These are phyloP conservation scores for Paelopatides confundens DNA, from an alignment of 53 echinoderm and acorn worm species.

Conservation along the genomic window DNA sequence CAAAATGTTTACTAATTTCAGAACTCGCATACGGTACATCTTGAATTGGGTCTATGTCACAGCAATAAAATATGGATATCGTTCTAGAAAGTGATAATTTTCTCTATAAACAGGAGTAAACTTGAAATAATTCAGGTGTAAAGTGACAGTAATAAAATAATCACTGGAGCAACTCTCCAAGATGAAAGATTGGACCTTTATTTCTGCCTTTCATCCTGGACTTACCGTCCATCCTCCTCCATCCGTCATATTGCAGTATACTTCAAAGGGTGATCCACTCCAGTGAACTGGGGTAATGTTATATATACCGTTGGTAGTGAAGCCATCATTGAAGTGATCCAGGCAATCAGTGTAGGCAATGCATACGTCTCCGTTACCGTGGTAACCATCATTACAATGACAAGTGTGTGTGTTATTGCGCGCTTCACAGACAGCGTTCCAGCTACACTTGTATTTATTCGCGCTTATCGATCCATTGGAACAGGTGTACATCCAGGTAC, in stretches of 20 bases:
- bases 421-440: neutral
- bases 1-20: too few relatives aligned
- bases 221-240: constrained; percentile 22
- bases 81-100: too few relatives aligned
- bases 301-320: neutral
- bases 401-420: neutral
- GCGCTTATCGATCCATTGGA: neutral
- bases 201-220: too few relatives aligned
- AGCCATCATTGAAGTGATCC: neutral
- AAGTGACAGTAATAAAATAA: too few relatives aligned
- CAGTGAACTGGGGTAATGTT: neutral
- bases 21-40: too few relatives aligned
- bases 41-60: too few relatives aligned
- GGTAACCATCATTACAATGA: neutral
- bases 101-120: too few relatives aligned
- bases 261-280: neutral
- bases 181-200: too few relatives aligned
- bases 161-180: too few relatives aligned
- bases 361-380: neutral
- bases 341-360: neutral
- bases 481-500: neutral
- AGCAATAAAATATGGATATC: too few relatives aligned
- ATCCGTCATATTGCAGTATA: neutral
- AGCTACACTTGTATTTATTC: neutral
- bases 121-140: too few relatives aligned